Evolutionary conservation across 2,113 vertebrate species (phyloP).

Genomic region (Oophaga pumilio): DNA sequence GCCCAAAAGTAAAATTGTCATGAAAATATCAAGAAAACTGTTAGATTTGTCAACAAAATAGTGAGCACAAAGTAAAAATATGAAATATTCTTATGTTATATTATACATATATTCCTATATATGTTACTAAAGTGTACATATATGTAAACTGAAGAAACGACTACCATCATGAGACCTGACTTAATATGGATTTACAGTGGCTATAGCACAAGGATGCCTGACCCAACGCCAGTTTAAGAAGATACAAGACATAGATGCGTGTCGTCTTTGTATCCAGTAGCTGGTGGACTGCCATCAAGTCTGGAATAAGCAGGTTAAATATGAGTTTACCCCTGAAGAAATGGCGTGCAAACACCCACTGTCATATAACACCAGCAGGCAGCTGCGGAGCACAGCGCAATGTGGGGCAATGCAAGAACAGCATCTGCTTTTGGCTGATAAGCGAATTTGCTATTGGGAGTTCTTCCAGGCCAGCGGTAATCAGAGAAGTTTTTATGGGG

Average conservation of each 20-base stretch:
- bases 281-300: neutral
- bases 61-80: too few relatives aligned
- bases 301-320: slow-evolving; percentile 22
- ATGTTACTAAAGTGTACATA: too few relatives aligned
- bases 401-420: slow-evolving; percentile 19
- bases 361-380: neutral
- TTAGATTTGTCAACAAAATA: too few relatives aligned
- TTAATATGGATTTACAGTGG: neutral
- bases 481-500: slow-evolving; percentile 39
- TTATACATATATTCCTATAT: too few relatives aligned
- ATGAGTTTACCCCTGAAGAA: neutral
- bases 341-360: neutral
- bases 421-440: slow-evolving; percentile 50
- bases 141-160: too few relatives aligned
- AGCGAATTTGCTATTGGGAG: slow-evolving; percentile 39
- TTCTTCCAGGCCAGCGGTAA: slow-evolving; percentile 30
- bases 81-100: too few relatives aligned
- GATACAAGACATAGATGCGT: neutral
- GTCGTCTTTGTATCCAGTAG: neutral
- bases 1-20: too few relatives aligned
- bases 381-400: slow-evolving; percentile 15
- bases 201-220: neutral
- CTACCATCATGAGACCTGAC: neutral
- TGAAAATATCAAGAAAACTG: too few relatives aligned
- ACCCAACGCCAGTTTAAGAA: neutral